phyloP scores from a whole-genome alignment of 2,888 invertebrate genomes.

The Hyposoter didymator region DNA sequence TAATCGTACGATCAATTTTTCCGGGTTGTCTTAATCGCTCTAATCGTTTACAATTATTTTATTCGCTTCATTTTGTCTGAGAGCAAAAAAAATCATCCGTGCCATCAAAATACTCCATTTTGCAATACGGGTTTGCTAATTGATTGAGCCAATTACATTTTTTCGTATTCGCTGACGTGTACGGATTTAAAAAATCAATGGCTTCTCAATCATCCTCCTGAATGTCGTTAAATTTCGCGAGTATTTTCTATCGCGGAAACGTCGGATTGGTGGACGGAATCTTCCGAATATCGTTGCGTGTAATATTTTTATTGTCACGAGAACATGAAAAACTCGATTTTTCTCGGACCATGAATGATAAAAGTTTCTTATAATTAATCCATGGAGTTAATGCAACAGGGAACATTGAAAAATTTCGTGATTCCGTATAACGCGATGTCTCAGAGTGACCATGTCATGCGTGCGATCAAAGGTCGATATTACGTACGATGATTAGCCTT shows the following conservation, averaged over 20 bases:
- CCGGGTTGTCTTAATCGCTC: conserved; percentile 42
- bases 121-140: too few relatives aligned
- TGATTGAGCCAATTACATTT: too few relatives aligned
- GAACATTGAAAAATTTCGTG: conserved; percentile 39
- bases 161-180: too few relatives aligned
- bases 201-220: too few relatives aligned
- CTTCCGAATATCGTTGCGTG: background rate
- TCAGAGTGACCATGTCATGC: conserved; percentile 41
- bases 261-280: background rate
- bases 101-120: background rate
- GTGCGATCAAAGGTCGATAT: conserved; percentile 59
- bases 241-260: conserved; percentile 24
- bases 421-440: conserved; percentile 31
- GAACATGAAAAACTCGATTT: background rate
- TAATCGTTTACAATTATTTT: conserved; percentile 1
- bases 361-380: background rate
- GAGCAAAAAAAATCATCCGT: conserved; percentile 53
- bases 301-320: background rate
- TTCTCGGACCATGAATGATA: background rate
- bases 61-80: conserved; percentile 37
- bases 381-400: background rate
- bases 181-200: too few relatives aligned
- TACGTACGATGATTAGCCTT: conserved; percentile 61
- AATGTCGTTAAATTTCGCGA: conserved; percentile 50
- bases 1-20: conserved; percentile 59